Base-by-base conservation (phyloP, 2,888 invertebrate genomes). In the Drosophila merina region DNA sequence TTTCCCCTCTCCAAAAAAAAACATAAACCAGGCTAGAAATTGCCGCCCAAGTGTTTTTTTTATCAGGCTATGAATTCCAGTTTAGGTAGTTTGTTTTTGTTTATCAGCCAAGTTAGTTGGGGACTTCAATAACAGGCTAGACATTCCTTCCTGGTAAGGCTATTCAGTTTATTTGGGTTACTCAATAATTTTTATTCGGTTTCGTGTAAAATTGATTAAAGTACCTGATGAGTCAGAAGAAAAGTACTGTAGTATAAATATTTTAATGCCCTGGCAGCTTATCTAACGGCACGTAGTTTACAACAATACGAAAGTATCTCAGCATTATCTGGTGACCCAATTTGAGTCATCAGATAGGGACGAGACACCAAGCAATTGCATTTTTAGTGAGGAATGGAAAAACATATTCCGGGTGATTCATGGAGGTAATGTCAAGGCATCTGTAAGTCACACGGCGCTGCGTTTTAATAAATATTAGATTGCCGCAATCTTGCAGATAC, bases 391-490 rank as follows among this genome's bases (percentile, higher is more conserved):
- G 48, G 9, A 31, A 48, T 1, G 30, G 14, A 14, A 30, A 9
- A 28, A 48, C 9, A 14, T 8, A 10, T 9, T 28, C 30, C 12
- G 10, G 44, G 6, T 50, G 52, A 57, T 25, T 31, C 40, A 25
- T 10, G 20, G 51, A 31, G 38, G 10, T 63, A 54, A 64, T 66
- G 66, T 67, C 67, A 67, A 56, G 67, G 56, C 66, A 67, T 64
- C 66, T 40, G 44, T 57, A 49, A 45, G 20, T 20, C 20, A 20
- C 42, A 66, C 57, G 49, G 26, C 42, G 1, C 31, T 33, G 33
- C n/a, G 57, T 36, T 50, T 67, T 67, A 57, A 67, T 67, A 67
- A 67, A 67, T 67, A 68, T 68, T 63, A 59, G 68, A 52, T 52
- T 68, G 68, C 68, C 31, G 50, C 57, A 67, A 68, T 68, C 59